A percentile compares a stretch with the other conserved stretches of the same genome.
phyloP scores from a whole-genome alignment of 2,113 vertebrate genomes.

The Hippocampus abdominalis region DNA sequence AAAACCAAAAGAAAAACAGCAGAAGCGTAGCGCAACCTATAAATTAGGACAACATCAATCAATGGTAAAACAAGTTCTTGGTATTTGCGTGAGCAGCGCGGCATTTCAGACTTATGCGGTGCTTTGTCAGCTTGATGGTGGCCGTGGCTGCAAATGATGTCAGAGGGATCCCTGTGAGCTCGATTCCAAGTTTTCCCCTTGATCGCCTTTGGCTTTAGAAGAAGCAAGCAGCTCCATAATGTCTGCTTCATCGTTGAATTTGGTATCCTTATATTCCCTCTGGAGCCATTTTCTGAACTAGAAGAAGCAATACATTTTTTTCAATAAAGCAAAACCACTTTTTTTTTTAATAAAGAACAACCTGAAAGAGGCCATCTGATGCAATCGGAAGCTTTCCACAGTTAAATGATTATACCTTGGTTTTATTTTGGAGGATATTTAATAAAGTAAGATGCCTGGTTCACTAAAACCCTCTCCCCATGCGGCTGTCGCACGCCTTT shows the following conservation, averaged over 20 bases:
- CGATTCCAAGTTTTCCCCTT: conserved; percentile 14
- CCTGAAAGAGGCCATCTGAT: too few species aligned
- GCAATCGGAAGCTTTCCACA: too few species aligned
- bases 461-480: too few species aligned
- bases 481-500: too few species aligned
- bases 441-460: too few species aligned
- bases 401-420: too few species aligned
- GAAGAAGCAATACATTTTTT: conserved; percentile 6
- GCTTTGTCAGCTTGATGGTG: not conserved
- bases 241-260: conserved; percentile 83
- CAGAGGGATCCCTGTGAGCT: conserved; percentile 27
- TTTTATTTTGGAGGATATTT: too few species aligned
- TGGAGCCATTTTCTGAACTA: conserved; percentile 88
- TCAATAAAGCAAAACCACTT: not conserved
- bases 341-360: too few species aligned
- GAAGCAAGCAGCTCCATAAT: conserved; percentile 77
- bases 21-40: conserved; percentile 9
- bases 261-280: conserved; percentile 81
- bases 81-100: conserved; percentile 5
- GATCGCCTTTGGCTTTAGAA: conserved; percentile 44
- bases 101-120: not conserved
- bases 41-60: conserved; percentile 24
- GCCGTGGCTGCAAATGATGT: conserved; percentile 11
- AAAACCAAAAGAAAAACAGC: not conserved
- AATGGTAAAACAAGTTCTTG: conserved; percentile 12